Base-by-base conservation (phyloP, 2,113 vertebrate species). In the Solenodon paradoxus region DNA sequence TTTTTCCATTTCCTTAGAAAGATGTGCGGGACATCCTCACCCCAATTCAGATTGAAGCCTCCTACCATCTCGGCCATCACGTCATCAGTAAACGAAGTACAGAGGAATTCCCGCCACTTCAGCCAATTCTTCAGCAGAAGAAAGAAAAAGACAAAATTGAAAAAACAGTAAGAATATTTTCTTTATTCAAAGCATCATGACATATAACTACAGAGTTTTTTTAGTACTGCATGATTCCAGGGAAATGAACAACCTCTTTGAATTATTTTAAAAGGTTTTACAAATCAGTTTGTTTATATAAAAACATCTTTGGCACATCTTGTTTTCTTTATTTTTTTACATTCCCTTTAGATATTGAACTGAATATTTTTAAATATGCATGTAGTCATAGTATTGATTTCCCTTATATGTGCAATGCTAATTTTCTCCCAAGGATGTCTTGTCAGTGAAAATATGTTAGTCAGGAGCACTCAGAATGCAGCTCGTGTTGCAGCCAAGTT, bases 1-100 rank as follows among this genome's bases (percentile, higher is more conserved):
- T 74, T 97, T 98, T 98, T 97, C 80, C 96, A 98, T 98, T 98
- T 96, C 92, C 95, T 71, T 98, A 99, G 99, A 99, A 98, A 98
- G 99, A 99, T 72, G 98, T 99, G 92, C 98, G 98, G 96, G 99
- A 99, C 98, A 99, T 99, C 97, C 99, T 99, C 90, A 99, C 99
- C 45, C 98, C 99, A 4, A 98, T 99, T 88, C 97, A 98, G 86
- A 98, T 99, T 94, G 98, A 99, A 97, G 98, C 99, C 11, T 98
- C 98, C 59, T 99, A 99, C 81, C 97, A 90, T 47, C 99, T 99
- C 71, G 99, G 98, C 11, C 97, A 98, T 55, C 98, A 98, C 13
- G 94, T 97, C 40, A 83, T 98, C 80, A 95, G 88, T 35, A 98
- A 97, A 97, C 88, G 71, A 42, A 94, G 95, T 12, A 64, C 92